A percentile compares a stretch with the other conserved stretches of the same genome.
Evolutionary conservation across 2,888 invertebrate species (phyloP).

Genomic region (Erebia palarica): DNA sequence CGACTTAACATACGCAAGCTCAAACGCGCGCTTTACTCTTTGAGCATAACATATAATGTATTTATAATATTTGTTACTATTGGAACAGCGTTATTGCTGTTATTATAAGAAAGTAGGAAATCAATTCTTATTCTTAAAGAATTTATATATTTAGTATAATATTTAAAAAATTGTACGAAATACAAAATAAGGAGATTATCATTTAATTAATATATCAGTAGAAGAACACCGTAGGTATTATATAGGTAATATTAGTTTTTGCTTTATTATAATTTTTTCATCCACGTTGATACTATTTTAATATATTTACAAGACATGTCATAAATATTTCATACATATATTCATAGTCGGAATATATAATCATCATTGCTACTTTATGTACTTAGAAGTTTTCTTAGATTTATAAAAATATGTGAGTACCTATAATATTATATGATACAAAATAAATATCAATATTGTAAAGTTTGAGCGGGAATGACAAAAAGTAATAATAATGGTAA

Average conservation of each 20-base stretch:
- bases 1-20: constrained; percentile 52
- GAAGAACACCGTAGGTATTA: not conserved
- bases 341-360: not conserved
- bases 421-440: not conserved
- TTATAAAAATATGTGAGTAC: not conserved
- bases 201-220: not conserved
- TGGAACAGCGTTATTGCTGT: constrained; percentile 28
- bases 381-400: not conserved
- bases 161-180: not conserved
- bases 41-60: constrained; percentile 59
- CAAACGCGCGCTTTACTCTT: constrained; percentile 61
- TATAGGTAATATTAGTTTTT: not conserved
- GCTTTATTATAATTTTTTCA: not conserved
- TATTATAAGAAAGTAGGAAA: constrained; percentile 19
- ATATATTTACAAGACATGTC: not conserved
- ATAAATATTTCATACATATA: not conserved
- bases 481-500: constrained; percentile 37
- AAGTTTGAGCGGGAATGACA: constrained; percentile 41
- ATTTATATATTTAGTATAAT: not conserved
- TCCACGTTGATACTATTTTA: no score
- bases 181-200: constrained; percentile 4
- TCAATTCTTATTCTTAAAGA: no score
- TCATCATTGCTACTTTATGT: not conserved
- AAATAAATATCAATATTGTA: not conserved
- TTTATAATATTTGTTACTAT: constrained; percentile 27